Conservation (phyloP, 53 echinoderm and acorn worm genomes). For the Actinopyga echinites region DNA sequence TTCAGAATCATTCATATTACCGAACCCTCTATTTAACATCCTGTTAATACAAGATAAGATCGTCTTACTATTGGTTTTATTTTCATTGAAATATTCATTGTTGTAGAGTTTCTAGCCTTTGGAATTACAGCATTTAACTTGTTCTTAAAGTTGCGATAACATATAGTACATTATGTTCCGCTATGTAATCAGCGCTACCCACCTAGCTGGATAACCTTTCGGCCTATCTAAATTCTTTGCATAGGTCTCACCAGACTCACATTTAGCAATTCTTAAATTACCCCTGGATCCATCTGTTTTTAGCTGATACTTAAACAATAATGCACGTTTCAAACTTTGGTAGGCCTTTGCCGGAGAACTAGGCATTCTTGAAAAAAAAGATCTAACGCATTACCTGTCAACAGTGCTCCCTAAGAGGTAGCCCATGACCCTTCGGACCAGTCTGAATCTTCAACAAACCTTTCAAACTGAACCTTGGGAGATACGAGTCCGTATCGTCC, state of each 20-base stretch:
- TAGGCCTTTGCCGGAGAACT: constrained; percentile 7
- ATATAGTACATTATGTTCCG: too few species aligned
- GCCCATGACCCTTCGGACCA: constrained; percentile 47
- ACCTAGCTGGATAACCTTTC: neutral
- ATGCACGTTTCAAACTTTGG: constrained; percentile 14
- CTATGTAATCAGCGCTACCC: constrained; percentile 19
- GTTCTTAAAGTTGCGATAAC: too few species aligned
- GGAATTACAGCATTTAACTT: too few species aligned
- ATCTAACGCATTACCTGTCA: constrained; percentile 30
- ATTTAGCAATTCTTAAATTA: constrained; percentile 14
- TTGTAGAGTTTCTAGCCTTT: too few species aligned
- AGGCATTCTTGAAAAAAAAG: constrained; percentile 41
- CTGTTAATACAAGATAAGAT: too few species aligned
- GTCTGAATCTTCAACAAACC: constrained; percentile 15
- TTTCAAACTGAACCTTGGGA: constrained; percentile 40
- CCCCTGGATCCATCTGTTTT: constrained; percentile 37
- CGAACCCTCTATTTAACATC: too few species aligned
- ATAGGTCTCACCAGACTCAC: constrained; percentile 43
- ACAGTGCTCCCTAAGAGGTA: constrained; percentile 23
- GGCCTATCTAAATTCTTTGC: constrained; percentile 11
- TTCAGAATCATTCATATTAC: too few species aligned
- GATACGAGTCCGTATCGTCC: too few species aligned
- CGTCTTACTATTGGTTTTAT: too few species aligned
- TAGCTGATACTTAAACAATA: constrained; percentile 24
- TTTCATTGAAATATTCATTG: too few species aligned